Evolutionary conservation across 2,888 invertebrate genomes (phyloP).

Genomic region (Neoitamus cyanurus): DNA sequence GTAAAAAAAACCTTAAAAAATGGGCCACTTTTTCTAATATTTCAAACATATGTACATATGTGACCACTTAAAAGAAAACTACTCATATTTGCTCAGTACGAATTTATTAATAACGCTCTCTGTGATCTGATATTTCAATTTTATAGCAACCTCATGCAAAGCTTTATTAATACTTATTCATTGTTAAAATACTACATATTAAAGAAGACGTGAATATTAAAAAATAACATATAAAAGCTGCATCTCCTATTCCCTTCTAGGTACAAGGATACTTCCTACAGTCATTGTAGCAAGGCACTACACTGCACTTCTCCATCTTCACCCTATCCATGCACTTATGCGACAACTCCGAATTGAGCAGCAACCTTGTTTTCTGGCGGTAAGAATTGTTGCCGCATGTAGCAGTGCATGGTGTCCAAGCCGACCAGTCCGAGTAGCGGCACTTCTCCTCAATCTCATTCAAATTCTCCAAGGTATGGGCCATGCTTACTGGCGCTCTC

Average conservation of each 20-base stretch:
- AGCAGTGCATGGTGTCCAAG: slow-evolving; percentile 76
- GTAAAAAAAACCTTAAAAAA: too few species aligned
- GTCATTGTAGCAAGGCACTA: slow-evolving; percentile 60
- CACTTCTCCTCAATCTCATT: slow-evolving; percentile 66
- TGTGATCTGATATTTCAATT: too few species aligned
- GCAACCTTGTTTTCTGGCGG: slow-evolving; percentile 68
- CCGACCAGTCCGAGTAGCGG: slow-evolving; percentile 74
- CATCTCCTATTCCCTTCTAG: not conserved
- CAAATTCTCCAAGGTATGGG: not conserved
- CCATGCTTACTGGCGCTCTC: slow-evolving; percentile 1
- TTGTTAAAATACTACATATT: too few species aligned
- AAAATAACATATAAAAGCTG: not conserved
- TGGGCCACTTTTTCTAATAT: too few species aligned
- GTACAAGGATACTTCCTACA: not conserved
- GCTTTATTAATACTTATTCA: too few species aligned
- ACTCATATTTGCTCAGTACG: too few species aligned
- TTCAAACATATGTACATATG: too few species aligned
- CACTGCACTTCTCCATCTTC: slow-evolving; percentile 61
- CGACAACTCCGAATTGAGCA: slow-evolving; percentile 61
- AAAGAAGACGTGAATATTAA: not conserved
- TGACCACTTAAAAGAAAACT: too few species aligned
- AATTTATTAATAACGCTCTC: too few species aligned
- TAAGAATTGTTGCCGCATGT: slow-evolving; percentile 72
- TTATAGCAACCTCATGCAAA: too few species aligned
- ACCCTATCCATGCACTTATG: slow-evolving; percentile 64